phyloP scores from a whole-genome alignment of 2,888 invertebrate species.

The Zootermopsis nevadensis region DNA sequence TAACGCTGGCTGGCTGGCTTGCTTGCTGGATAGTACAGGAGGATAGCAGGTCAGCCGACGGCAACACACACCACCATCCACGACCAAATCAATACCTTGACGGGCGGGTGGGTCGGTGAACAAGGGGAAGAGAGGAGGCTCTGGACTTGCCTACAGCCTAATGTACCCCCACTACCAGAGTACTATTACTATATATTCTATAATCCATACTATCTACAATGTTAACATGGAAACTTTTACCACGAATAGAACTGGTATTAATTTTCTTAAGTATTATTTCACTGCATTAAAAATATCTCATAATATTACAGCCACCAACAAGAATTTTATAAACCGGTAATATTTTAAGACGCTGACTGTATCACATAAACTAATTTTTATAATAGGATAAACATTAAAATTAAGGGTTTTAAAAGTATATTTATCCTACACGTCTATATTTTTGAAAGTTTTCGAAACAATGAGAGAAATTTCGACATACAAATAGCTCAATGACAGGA shows the following conservation, averaged over 20 bases:
- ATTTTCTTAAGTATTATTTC: background rate
- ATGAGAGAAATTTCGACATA: too few species aligned
- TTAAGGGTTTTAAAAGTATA: too few species aligned
- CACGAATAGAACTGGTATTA: background rate
- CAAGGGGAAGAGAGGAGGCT: background rate
- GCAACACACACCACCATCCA: constrained; percentile 37
- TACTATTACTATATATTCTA: constrained; percentile 20
- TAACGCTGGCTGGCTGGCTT: constrained; percentile 29
- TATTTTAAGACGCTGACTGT: too few species aligned
- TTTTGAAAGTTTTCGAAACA: too few species aligned
- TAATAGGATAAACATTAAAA: too few species aligned
- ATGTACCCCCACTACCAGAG: background rate
- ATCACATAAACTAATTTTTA: too few species aligned
- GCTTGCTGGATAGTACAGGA: constrained; percentile 16
- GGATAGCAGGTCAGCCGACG: constrained; percentile 48
- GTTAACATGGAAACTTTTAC: constrained; percentile 21
- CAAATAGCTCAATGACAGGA: too few species aligned
- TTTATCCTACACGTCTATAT: too few species aligned
- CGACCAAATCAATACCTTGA: constrained; percentile 52
- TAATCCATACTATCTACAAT: constrained; percentile 28
- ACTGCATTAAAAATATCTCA: too few species aligned
- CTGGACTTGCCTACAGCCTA: constrained; percentile 35
- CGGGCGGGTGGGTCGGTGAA: constrained; percentile 36
- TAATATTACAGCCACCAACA: too few species aligned
- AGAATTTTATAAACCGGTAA: too few species aligned